These are phyloP conservation scores for Watsonalla binaria DNA, from an alignment of 2,888 invertebrate genomes.

Conservation along the genomic window DNA sequence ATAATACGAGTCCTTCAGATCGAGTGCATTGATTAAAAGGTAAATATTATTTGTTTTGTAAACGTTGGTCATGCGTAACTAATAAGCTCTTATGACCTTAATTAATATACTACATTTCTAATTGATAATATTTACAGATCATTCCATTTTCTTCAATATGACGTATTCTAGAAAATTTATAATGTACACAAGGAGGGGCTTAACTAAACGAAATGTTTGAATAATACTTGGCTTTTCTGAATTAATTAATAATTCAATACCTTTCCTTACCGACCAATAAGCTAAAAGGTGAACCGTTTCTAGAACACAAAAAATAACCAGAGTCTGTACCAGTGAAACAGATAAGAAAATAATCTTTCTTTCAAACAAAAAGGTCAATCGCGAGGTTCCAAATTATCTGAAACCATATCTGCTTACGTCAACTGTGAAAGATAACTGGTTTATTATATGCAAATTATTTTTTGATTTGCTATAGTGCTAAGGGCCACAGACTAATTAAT, in stretches of 20 bases:
- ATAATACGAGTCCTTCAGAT: constrained; percentile 51
- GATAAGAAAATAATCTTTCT: not conserved
- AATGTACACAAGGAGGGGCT: no score
- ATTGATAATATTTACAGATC: not conserved
- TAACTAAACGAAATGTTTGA: no score
- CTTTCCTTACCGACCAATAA: no score
- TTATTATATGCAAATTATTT: constrained; percentile 23
- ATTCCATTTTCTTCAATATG: no score
- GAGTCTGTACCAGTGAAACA: not conserved
- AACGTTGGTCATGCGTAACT: constrained; percentile 10
- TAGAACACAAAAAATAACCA: not conserved
- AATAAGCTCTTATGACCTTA: not conserved
- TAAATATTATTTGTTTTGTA: constrained; percentile 60
- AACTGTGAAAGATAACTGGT: constrained; percentile 30
- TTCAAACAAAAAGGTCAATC: constrained; percentile 16
- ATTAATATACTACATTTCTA: not conserved
- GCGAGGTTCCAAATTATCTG: constrained; percentile 30
- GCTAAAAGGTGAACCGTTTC: not conserved
- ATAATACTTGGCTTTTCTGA: no score
- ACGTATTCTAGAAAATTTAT: no score
- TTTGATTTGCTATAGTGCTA: constrained; percentile 24
- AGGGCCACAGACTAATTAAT: constrained; percentile 19
- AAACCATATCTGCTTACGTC: constrained; percentile 43
- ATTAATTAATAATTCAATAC: no score
- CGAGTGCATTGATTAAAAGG: constrained; percentile 60